Conservation (phyloP, 2,888 invertebrate species). For the Lacanobia wlatinum region DNA sequence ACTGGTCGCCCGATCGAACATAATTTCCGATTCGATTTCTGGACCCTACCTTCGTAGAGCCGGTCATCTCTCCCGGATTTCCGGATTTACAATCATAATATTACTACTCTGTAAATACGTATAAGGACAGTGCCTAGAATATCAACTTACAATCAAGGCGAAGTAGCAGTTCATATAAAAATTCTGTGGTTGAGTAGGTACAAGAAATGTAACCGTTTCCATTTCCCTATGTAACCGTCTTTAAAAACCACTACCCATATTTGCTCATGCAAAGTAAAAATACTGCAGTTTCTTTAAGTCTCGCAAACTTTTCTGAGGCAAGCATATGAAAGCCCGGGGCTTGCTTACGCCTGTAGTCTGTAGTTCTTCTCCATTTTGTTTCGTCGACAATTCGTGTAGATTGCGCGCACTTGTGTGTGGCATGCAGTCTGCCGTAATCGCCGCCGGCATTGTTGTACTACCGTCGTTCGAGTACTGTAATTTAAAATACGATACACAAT, state of each 20-base stretch:
- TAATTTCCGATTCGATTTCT: slow-evolving; percentile 36
- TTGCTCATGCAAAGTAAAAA: slow-evolving; percentile 17
- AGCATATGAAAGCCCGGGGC: slow-evolving; percentile 61
- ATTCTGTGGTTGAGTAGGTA: background rate
- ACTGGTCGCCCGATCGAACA: background rate
- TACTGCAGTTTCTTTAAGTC: slow-evolving; percentile 29
- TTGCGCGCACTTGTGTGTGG: slow-evolving; percentile 66
- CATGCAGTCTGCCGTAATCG: slow-evolving; percentile 63
- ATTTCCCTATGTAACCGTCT: background rate
- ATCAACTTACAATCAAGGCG: background rate
- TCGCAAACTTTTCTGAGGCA: slow-evolving; percentile 41
- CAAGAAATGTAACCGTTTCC: background rate
- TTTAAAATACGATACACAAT: slow-evolving; percentile 57
- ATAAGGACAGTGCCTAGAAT: background rate
- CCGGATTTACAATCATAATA: slow-evolving; percentile 6
- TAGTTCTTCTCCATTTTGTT: slow-evolving; percentile 57
- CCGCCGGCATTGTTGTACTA: slow-evolving; percentile 59
- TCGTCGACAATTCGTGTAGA: slow-evolving; percentile 65
- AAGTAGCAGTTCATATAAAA: background rate
- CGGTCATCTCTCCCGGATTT: slow-evolving; percentile 10
- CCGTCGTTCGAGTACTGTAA: slow-evolving; percentile 49
- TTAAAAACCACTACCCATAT: slow-evolving; percentile 5
- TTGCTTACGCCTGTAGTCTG: slow-evolving; percentile 38
- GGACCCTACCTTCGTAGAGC: background rate
- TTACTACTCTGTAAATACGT: background rate